These are phyloP conservation scores for Pogoniulus pusillus DNA, from an alignment of 2,797 vertebrate species.

Conservation along the genomic window DNA sequence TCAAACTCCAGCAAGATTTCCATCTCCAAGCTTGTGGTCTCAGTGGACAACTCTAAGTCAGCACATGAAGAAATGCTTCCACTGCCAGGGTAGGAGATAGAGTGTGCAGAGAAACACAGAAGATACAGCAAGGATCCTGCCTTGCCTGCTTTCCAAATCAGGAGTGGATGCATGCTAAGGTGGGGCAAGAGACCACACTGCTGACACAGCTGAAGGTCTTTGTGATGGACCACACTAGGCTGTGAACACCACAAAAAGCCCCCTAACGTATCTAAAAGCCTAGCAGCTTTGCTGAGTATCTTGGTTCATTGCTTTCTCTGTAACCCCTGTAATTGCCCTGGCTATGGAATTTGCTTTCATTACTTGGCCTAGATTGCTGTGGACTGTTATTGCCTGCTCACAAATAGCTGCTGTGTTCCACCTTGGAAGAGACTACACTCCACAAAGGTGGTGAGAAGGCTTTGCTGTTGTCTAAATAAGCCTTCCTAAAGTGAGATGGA, in stretches of 20 bases:
- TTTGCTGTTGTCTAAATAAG: not conserved
- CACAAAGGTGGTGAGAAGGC: not conserved
- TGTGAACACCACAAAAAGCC: not conserved
- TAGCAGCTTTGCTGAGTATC: not conserved
- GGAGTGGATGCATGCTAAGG: not conserved
- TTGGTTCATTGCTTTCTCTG: not conserved
- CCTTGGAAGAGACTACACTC: slow-evolving; percentile 1
- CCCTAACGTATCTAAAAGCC: not conserved
- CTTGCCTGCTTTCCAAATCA: not conserved
- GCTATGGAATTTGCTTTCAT: slow-evolving; percentile 14
- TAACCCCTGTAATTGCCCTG: not conserved
- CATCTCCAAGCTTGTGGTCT: not conserved
- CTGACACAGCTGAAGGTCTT: not conserved
- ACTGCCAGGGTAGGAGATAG: not conserved
- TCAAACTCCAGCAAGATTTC: not conserved
- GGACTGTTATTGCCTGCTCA: slow-evolving; percentile 2
- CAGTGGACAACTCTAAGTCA: not conserved
- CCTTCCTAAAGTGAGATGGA: slow-evolving; percentile 19
- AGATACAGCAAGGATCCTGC: not conserved
- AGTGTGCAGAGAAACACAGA: not conserved
- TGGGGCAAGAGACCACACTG: not conserved
- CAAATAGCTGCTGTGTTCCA: slow-evolving; percentile 46
- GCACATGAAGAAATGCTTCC: not conserved
- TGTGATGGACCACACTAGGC: not conserved
- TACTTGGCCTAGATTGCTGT: slow-evolving; percentile 12